Percentiles rank a stretch among this genome's conserved stretches.
These are phyloP conservation scores for Burhinus oedicnemus DNA, from an alignment of 2,113 vertebrate genomes.

Conservation along the genomic window DNA sequence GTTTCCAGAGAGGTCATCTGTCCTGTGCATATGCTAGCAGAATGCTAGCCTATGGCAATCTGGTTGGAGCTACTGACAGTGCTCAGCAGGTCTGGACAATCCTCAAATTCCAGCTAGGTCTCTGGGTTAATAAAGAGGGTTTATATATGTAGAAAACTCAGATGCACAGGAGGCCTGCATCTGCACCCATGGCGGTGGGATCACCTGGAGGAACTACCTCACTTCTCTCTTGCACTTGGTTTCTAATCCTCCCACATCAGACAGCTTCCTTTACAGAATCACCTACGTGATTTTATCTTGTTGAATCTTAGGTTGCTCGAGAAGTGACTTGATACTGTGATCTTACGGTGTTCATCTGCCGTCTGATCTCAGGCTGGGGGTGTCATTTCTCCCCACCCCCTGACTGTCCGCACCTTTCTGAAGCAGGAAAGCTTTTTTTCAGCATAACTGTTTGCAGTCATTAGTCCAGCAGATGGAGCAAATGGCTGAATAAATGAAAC, in stretches of 20 bases:
- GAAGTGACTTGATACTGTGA: not conserved
- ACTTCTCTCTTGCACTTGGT: not conserved
- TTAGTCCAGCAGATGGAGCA: constrained; percentile 67
- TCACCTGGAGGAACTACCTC: not conserved
- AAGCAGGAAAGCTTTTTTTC: not conserved
- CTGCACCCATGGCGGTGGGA: not conserved
- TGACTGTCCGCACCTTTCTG: accelerated
- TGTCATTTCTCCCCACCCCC: not conserved
- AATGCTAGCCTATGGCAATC: not conserved
- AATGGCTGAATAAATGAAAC: constrained; percentile 22
- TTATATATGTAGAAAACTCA: not conserved
- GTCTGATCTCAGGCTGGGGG: not conserved
- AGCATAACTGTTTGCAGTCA: not conserved
- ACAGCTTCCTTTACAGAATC: not conserved
- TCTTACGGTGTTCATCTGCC: not conserved
- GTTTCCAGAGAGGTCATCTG: not conserved
- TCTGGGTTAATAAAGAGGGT: not conserved
- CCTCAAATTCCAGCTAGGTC: not conserved
- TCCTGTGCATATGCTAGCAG: too few species aligned
- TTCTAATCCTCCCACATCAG: not conserved
- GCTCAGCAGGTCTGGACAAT: not conserved
- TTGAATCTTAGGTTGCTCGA: not conserved
- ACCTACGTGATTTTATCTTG: not conserved
- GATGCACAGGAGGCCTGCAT: not conserved
- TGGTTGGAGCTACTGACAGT: not conserved